Percentiles rank a stretch among this genome's conserved stretches.
These are phyloP conservation scores for Rhabdophis nuchalis DNA, from an alignment of 2,797 vertebrate genomes.

Conservation along the genomic window DNA sequence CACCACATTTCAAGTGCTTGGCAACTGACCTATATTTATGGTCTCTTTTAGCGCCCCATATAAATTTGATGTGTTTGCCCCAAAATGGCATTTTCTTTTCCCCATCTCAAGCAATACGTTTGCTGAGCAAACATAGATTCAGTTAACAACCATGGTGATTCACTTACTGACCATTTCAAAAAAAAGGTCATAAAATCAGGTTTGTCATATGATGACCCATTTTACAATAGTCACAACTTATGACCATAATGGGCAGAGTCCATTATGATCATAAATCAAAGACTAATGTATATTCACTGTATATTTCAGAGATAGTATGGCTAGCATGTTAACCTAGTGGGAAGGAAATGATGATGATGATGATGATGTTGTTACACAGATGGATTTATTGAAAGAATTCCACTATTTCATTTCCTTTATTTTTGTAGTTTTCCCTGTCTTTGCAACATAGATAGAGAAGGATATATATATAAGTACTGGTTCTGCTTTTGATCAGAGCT, in stretches of 20 bases:
- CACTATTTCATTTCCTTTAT: neutral
- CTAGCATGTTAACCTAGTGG: neutral
- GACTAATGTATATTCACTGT: neutral
- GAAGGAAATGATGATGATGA: neutral
- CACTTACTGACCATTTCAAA: neutral
- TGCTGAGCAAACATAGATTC: neutral
- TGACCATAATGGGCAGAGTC: neutral
- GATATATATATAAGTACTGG: neutral
- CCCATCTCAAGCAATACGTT: neutral
- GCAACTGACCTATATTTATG: neutral
- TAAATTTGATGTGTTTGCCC: neutral
- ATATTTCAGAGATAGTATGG: neutral
- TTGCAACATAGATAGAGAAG: neutral
- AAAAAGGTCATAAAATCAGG: neutral
- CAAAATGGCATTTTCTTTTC: neutral
- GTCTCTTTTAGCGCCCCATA: neutral
- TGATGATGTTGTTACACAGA: neutral
- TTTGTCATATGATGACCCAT: neutral
- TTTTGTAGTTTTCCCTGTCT: neutral
- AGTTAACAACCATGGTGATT: neutral
- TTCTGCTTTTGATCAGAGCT: neutral
- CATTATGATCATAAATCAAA: neutral
- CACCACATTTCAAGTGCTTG: neutral
- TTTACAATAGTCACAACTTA: neutral
- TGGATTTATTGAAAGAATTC: neutral